Conservation (phyloP, 2,888 invertebrate genomes). For the Dasypolia templi region DNA sequence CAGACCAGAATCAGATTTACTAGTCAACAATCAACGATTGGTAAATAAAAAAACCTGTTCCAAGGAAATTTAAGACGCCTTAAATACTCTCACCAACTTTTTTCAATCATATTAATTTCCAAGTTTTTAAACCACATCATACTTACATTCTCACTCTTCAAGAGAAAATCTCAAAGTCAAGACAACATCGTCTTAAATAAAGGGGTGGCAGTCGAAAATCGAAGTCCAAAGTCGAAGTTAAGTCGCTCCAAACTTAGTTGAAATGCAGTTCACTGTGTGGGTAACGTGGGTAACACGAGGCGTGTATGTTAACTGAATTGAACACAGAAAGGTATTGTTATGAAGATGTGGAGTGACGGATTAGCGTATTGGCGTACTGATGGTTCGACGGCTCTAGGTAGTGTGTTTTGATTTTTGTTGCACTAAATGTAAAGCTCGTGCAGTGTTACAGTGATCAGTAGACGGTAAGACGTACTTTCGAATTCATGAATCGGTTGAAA, state of each 20-base stretch:
- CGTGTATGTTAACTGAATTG: slow-evolving; percentile 26
- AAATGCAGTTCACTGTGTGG: slow-evolving; percentile 62
- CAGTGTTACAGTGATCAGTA: neutral
- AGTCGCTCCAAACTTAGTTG: slow-evolving; percentile 41
- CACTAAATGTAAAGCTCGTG: neutral
- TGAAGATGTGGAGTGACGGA: slow-evolving; percentile 17
- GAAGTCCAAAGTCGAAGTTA: slow-evolving; percentile 38
- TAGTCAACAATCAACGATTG: neutral
- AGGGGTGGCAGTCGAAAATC: slow-evolving; percentile 29
- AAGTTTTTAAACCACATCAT: neutral
- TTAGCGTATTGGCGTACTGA: slow-evolving; percentile 21
- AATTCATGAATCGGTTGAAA: neutral
- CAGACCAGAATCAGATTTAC: neutral
- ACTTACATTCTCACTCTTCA: neutral
- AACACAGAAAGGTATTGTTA: slow-evolving; percentile 26
- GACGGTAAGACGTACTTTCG: neutral
- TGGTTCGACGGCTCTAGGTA: slow-evolving; percentile 8
- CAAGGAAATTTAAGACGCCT: no score
- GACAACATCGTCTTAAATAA: slow-evolving; percentile 19
- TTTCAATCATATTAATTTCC: neutral
- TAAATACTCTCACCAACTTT: no score
- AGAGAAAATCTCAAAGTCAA: slow-evolving; percentile 20
- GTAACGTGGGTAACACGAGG: slow-evolving; percentile 56
- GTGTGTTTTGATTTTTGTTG: neutral
- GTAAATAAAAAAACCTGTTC: no score